phyloP scores from a whole-genome alignment of 2,113 vertebrate species.

The Mungos mungo region DNA sequence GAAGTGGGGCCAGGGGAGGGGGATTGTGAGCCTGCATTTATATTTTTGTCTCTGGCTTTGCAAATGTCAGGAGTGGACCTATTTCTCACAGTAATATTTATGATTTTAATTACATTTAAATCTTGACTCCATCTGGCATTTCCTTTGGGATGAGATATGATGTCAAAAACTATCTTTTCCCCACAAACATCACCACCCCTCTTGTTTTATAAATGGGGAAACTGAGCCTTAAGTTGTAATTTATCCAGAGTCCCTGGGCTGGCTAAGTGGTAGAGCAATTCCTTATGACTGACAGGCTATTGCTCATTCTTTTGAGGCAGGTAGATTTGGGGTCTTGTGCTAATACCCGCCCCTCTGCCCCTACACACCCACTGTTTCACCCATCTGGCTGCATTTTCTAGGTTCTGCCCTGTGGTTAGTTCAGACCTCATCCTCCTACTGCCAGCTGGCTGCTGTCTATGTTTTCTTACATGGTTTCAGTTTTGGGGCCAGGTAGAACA shows the following conservation, averaged over 20 bases:
- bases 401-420: background rate
- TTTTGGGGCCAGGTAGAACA: background rate
- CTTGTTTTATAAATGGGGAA: background rate
- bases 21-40: background rate
- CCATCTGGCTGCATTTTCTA: background rate
- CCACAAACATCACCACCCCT: background rate
- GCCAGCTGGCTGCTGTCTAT: background rate
- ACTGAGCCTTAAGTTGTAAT: constrained; percentile 28
- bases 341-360: background rate
- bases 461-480: background rate
- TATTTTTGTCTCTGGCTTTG: background rate
- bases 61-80: background rate
- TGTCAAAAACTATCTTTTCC: background rate
- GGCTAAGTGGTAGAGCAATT: background rate
- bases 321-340: background rate
- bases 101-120: constrained; percentile 51
- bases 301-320: background rate
- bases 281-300: background rate
- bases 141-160: constrained; percentile 30
- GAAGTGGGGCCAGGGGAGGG: background rate
- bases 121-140: constrained; percentile 14
- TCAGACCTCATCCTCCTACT: background rate
- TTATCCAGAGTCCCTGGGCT: background rate
- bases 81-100: constrained; percentile 37
- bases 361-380: background rate